These are phyloP conservation scores for Heliornis fulica DNA, from an alignment of 2,113 vertebrate species.

Conservation along the genomic window DNA sequence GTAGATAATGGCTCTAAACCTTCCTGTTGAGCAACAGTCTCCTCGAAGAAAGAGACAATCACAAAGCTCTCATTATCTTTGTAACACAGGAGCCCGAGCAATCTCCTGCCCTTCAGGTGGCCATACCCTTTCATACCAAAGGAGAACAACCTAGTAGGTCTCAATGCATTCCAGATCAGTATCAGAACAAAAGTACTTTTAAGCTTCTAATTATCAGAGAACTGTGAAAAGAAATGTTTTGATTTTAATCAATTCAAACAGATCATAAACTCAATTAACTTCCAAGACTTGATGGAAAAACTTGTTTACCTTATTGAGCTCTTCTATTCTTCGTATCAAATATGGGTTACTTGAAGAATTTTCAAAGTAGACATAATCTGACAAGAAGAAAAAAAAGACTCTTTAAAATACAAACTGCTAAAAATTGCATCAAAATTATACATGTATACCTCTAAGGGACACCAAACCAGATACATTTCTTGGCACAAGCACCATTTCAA, in stretches of 20 bases:
- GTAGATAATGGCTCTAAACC: background rate
- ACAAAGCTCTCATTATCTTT: background rate
- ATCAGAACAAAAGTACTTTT: background rate
- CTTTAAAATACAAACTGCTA: background rate
- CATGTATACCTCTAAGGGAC: background rate
- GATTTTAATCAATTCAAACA: slow-evolving; percentile 33
- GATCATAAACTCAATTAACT: slow-evolving; percentile 26
- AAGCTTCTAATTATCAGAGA: background rate
- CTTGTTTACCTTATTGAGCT: slow-evolving; percentile 90
- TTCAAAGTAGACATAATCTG: slow-evolving; percentile 99
- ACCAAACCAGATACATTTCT: background rate
- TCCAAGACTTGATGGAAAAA: background rate
- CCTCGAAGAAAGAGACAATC: background rate
- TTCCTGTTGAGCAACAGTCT: background rate
- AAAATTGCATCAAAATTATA: background rate
- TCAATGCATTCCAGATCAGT: background rate
- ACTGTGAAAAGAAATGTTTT: background rate
- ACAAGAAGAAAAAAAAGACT: background rate
- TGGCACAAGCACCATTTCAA: background rate
- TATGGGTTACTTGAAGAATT: slow-evolving; percentile 99
- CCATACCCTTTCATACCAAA: background rate
- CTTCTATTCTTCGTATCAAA: slow-evolving; percentile 97
- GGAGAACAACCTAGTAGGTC: background rate
- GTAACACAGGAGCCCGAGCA: background rate
- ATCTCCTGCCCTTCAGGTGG: background rate